These are phyloP conservation scores for Megalopta genalis DNA, from an alignment of 1,140 invertebrate genomes.

Conservation along the genomic window DNA sequence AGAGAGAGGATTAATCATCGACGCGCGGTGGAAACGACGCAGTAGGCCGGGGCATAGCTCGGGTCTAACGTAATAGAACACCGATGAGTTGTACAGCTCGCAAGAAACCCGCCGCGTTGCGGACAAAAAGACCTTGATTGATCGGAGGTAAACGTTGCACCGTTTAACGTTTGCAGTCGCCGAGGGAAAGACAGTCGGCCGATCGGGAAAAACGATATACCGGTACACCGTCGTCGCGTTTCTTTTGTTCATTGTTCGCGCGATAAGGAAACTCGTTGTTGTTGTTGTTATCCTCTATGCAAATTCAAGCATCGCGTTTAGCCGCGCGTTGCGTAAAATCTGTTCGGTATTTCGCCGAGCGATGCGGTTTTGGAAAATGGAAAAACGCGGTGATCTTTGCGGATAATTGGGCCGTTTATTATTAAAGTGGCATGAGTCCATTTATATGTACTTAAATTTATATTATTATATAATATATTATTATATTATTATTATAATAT, in stretches of 20 bases:
- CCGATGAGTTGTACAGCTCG: slow-evolving; percentile 54
- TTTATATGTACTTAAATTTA: too few relatives aligned
- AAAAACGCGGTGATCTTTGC: neutral
- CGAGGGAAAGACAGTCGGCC: slow-evolving; percentile 39
- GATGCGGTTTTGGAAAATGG: slow-evolving; percentile 2
- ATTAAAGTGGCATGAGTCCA: too few relatives aligned
- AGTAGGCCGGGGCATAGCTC: slow-evolving; percentile 51
- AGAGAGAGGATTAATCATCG: slow-evolving; percentile 68
- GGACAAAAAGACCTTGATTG: slow-evolving; percentile 61
- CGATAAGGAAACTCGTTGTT: neutral
- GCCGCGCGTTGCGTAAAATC: slow-evolving; percentile 22
- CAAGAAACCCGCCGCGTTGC: slow-evolving; percentile 52
- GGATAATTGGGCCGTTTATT: too few relatives aligned
- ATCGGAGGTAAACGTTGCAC: slow-evolving; percentile 56
- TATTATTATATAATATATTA: too few relatives aligned
- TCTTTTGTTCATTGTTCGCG: slow-evolving; percentile 27
- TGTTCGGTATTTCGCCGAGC: slow-evolving; percentile 5
- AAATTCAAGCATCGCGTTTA: neutral
- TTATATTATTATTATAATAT: too few relatives aligned
- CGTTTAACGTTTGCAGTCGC: slow-evolving; percentile 44
- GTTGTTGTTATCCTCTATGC: slow-evolving; percentile 33
- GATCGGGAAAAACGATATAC: slow-evolving; percentile 44
- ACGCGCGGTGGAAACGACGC: slow-evolving; percentile 58
- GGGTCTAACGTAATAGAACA: slow-evolving; percentile 55
- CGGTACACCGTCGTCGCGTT: neutral